Evolutionary conservation across 1,140 invertebrate genomes (phyloP).

Genomic region (Drosophila bocqueti): DNA sequence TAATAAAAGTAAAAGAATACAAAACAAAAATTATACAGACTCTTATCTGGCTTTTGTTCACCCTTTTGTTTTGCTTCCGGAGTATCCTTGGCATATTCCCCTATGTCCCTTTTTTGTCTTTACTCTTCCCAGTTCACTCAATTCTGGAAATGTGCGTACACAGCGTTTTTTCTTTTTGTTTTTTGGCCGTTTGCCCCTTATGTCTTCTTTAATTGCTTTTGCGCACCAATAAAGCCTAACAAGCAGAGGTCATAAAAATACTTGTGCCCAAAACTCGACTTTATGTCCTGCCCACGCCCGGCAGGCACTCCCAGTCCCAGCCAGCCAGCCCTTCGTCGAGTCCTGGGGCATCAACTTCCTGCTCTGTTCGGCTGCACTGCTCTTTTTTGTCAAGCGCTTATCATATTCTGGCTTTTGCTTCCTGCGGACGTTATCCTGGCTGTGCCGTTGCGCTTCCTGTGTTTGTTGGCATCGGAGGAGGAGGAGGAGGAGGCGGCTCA

Average conservation of each 20-base stretch:
- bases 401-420: slow-evolving; percentile 77
- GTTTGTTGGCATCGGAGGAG: slow-evolving; percentile 19
- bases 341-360: slow-evolving; percentile 40
- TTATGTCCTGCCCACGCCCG: slow-evolving; percentile 36
- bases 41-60: slow-evolving; percentile 6
- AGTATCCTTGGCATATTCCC: slow-evolving; percentile 13
- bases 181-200: slow-evolving; percentile 37
- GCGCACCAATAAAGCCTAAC: slow-evolving; percentile 65
- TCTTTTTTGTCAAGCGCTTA: slow-evolving; percentile 60
- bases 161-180: slow-evolving; percentile 17
- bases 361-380: slow-evolving; percentile 28
- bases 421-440: slow-evolving; percentile 74
- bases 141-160: slow-evolving; percentile 35
- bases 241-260: slow-evolving; percentile 65
- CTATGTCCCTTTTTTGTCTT: slow-evolving; percentile 20
- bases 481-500: background rate
- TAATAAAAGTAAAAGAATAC: background rate
- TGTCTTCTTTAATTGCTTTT: slow-evolving; percentile 65
- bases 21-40: background rate
- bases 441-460: slow-evolving; percentile 63
- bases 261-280: slow-evolving; percentile 50
- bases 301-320: background rate
- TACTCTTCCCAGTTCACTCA: slow-evolving; percentile 21
- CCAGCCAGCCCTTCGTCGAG: background rate
- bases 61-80: slow-evolving; percentile 14